phyloP scores from a whole-genome alignment of 2,113 vertebrate genomes.

The Bolborhynchus lineola region DNA sequence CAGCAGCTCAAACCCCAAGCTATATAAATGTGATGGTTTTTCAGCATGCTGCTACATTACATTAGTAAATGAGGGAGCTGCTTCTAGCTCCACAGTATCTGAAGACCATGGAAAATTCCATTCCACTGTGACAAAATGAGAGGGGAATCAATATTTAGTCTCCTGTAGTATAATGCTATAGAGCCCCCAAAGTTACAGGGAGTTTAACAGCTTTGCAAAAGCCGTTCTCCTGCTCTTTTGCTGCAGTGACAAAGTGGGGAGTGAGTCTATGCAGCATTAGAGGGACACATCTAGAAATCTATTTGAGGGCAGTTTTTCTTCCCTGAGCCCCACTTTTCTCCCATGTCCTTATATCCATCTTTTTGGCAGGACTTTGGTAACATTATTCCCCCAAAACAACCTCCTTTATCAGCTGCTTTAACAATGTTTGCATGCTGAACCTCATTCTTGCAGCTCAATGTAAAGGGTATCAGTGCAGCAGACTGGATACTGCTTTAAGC shows the following conservation, averaged over 20 bases:
- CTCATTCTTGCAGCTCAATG: not conserved
- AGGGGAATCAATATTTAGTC: conserved; percentile 66
- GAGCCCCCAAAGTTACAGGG: not conserved
- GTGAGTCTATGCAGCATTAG: not conserved
- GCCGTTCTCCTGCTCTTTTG: not conserved
- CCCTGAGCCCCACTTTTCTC: not conserved
- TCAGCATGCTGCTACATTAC: not conserved
- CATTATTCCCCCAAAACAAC: not conserved
- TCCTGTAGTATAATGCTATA: not conserved
- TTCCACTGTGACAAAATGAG: not conserved
- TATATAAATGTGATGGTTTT: not conserved
- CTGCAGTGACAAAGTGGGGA: not conserved
- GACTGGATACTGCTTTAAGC: not conserved
- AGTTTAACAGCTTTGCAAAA: not conserved
- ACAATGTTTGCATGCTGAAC: not conserved
- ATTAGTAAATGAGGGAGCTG: conserved; percentile 37
- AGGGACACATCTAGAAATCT: not conserved
- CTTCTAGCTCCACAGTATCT: not conserved
- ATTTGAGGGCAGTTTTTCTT: not conserved
- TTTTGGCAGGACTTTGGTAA: not conserved
- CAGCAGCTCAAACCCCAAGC: not conserved
- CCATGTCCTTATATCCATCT: not conserved
- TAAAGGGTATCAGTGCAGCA: not conserved
- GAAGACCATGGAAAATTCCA: conserved; percentile 17
- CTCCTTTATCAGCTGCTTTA: not conserved